A percentile compares a stretch with the other conserved stretches of the same genome.
phyloP scores from a whole-genome alignment of 2,113 vertebrate genomes.

The Urocynchramus pylzowi region DNA sequence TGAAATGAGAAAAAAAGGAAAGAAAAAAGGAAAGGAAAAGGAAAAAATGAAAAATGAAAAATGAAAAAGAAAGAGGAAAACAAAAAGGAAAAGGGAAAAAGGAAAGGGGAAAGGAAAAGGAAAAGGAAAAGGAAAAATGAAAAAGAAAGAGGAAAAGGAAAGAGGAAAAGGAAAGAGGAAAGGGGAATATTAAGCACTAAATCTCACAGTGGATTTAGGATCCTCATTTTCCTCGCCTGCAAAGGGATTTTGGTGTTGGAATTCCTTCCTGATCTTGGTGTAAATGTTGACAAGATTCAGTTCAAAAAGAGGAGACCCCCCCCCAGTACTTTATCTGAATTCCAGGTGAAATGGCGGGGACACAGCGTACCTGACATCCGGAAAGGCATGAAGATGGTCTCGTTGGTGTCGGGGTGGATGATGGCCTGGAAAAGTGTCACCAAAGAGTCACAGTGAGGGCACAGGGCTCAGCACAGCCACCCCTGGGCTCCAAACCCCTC shows the following conservation, averaged over 20 bases:
- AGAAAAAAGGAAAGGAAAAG: accelerated
- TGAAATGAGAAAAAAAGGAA: no score
- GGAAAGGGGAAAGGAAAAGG: no score
- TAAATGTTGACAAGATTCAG: accelerated
- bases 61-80: no score
- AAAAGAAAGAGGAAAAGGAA: not conserved
- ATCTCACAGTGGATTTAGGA: not conserved
- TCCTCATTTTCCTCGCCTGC: not conserved
- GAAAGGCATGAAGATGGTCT: slow-evolving; percentile 97
- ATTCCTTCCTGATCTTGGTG: not conserved
- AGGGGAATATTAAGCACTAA: not conserved
- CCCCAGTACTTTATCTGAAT: accelerated
- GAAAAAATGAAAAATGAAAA: no score
- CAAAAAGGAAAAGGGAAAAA: accelerated
- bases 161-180: no score
- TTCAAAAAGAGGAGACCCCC: not conserved
- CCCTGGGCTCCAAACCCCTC: not conserved
- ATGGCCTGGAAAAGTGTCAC: slow-evolving; percentile 79
- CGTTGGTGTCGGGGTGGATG: slow-evolving; percentile 90
- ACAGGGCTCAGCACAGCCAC: not conserved
- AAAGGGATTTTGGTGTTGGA: not conserved
- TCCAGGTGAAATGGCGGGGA: accelerated
- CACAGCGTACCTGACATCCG: slow-evolving; percentile 88
- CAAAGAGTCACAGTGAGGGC: not conserved
- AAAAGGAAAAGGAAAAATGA: not conserved